Evolutionary conservation across 2,888 invertebrate species (phyloP).

Genomic region (Cryptus viduatorius): DNA sequence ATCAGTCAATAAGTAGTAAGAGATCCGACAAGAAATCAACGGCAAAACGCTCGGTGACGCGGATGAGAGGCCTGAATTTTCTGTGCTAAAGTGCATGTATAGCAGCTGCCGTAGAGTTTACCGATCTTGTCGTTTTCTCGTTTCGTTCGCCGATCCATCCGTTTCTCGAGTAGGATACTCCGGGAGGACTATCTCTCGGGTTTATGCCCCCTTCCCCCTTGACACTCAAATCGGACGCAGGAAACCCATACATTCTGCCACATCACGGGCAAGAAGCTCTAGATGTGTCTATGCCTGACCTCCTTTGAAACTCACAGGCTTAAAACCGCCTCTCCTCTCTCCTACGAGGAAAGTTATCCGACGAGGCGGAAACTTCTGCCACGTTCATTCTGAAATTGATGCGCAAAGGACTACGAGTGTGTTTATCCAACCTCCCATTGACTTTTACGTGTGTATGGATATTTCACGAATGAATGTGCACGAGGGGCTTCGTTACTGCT

Average conservation of each 20-base stretch:
- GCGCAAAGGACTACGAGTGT: conserved; percentile 45
- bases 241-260: conserved; percentile 45
- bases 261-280: not conserved
- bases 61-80: not conserved
- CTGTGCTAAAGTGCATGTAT: too few relatives aligned
- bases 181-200: not conserved
- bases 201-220: not conserved
- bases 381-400: conserved; percentile 56
- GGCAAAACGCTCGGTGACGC: not conserved
- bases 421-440: conserved; percentile 8
- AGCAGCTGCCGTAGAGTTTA: not conserved
- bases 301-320: conserved; percentile 56
- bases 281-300: conserved; percentile 42
- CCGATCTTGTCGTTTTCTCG: conserved; percentile 1
- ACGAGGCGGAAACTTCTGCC: conserved; percentile 45
- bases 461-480: not conserved
- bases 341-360: conserved; percentile 42
- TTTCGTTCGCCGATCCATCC: not conserved
- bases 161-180: not conserved
- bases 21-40: conserved; percentile 16
- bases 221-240: conserved; percentile 46
- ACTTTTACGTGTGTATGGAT: conserved; percentile 11
- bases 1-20: not conserved
- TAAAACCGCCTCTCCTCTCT: conserved; percentile 5
- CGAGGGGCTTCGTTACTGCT: not conserved